Conservation (phyloP, 2,113 vertebrate species). For the Scomber colias region DNA sequence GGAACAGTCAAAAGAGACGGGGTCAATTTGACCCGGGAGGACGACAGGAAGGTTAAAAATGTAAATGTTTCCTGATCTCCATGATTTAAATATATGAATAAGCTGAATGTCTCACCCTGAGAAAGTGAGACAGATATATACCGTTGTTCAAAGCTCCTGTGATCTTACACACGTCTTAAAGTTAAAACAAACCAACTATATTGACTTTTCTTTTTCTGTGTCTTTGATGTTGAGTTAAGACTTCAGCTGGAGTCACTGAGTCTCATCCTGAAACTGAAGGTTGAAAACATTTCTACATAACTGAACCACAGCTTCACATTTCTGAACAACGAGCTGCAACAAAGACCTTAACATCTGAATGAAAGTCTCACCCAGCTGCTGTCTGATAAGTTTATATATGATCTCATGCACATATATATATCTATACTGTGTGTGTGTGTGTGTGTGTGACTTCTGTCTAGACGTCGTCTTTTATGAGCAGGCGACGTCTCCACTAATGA, state of each 20-base stretch:
- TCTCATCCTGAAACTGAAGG: slow-evolving; percentile 17
- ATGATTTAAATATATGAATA: too few relatives aligned
- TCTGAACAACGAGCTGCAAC: background rate
- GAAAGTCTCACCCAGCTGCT: background rate
- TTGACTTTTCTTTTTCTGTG: background rate
- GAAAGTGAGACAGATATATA: too few relatives aligned
- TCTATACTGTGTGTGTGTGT: background rate
- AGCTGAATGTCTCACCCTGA: too few relatives aligned
- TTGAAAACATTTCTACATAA: background rate
- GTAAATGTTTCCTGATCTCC: too few relatives aligned
- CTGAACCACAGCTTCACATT: background rate
- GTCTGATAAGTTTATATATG: background rate
- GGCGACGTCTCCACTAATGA: slow-evolving; percentile 41
- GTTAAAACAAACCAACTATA: background rate
- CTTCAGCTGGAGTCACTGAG: slow-evolving; percentile 6
- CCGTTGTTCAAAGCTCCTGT: too few relatives aligned
- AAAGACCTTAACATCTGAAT: background rate
- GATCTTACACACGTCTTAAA: background rate
- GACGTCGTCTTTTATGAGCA: slow-evolving; percentile 64
- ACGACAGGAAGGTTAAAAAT: too few relatives aligned
- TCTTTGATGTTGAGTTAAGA: background rate
- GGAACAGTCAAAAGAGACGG: too few relatives aligned
- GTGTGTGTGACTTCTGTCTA: slow-evolving; percentile 58
- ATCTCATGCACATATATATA: background rate
- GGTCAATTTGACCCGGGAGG: too few relatives aligned